Evolutionary conservation across 37 sponge, comb jelly and placozoan species (phyloP).

Genomic region (Amphimedon queenslandica): DNA sequence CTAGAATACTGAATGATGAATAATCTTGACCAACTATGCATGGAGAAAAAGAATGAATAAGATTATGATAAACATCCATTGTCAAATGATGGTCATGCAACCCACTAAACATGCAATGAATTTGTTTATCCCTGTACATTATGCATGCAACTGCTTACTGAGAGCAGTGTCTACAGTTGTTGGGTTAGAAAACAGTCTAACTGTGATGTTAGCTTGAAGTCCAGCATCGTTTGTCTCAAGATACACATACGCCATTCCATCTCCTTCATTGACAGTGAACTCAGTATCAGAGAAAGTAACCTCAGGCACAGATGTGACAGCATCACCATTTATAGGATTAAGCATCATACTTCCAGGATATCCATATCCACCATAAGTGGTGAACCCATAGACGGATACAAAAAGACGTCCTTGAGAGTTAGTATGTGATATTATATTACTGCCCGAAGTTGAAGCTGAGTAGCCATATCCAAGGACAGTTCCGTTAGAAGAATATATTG

Average conservation of each 20-base stretch:
- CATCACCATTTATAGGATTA: background rate
- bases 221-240: background rate
- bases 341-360: slow-evolving; percentile 1
- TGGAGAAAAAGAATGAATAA: too few relatives aligned
- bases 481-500: background rate
- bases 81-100: too few relatives aligned
- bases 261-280: background rate
- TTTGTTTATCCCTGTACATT: too few relatives aligned
- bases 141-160: too few relatives aligned
- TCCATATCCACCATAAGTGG: background rate
- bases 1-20: too few relatives aligned
- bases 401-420: background rate
- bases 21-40: too few relatives aligned
- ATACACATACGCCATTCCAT: background rate
- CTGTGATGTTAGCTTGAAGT: background rate
- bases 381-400: slow-evolving; percentile 22
- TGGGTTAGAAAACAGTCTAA: background rate
- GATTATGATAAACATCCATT: too few relatives aligned
- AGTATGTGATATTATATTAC: slow-evolving; percentile 1
- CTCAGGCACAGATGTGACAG: background rate
- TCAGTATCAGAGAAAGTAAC: background rate
- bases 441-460: background rate
- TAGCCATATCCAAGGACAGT: slow-evolving; percentile 13
- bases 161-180: background rate
- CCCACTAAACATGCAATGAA: too few relatives aligned